Conservation (phyloP, 2,113 vertebrate species). For the Apus apus region DNA sequence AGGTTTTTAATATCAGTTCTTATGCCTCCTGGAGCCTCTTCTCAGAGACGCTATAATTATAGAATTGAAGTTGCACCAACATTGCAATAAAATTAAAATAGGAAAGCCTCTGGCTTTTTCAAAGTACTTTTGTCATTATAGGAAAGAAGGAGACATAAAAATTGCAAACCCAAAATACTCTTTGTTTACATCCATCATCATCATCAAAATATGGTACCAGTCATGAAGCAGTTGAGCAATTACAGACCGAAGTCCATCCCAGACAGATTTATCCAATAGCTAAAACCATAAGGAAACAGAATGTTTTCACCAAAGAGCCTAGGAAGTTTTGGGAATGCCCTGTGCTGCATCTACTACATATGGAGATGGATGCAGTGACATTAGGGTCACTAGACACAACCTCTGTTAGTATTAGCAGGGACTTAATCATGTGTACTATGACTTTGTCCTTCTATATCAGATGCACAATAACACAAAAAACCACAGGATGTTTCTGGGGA, state of each 20-base stretch:
- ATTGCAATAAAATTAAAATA: neutral
- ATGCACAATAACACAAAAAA: neutral
- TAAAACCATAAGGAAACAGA: neutral
- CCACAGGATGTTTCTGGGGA: neutral
- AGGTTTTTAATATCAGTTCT: neutral
- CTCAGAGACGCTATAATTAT: neutral
- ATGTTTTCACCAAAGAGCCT: neutral
- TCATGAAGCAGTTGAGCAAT: neutral
- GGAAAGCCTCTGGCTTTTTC: neutral
- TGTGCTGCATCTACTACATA: rapidly evolving
- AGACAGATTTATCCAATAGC: neutral
- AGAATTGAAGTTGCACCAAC: neutral
- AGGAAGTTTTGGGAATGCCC: neutral
- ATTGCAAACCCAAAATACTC: neutral
- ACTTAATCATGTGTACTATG: no score
- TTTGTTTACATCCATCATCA: neutral
- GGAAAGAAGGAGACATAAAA: neutral
- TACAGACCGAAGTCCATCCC: neutral
- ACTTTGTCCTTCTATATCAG: neutral
- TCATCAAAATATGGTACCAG: neutral
- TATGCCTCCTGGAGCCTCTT: neutral
- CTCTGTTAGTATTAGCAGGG: neutral
- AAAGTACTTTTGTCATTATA: neutral
- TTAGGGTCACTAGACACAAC: neutral
- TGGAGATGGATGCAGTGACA: neutral